Conservation (phyloP, 2,888 invertebrate genomes). For the Diabrotica balteata region DNA sequence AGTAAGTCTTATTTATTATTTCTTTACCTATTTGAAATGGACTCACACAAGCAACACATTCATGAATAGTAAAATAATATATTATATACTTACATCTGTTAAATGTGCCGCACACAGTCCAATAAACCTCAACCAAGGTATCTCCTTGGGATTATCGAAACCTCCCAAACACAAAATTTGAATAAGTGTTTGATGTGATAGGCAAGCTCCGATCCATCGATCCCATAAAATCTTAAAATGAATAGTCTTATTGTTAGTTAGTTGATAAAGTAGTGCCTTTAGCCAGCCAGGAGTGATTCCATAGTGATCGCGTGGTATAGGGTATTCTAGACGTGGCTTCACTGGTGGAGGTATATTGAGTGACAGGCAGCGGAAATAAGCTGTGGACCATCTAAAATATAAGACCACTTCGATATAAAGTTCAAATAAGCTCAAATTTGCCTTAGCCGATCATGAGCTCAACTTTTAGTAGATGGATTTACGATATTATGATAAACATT, state of each 20-base stretch:
- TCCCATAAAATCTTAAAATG: constrained; percentile 58
- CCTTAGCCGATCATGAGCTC: neutral
- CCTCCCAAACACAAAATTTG: constrained; percentile 76
- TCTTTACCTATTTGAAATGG: too few relatives aligned
- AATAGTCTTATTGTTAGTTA: constrained; percentile 60
- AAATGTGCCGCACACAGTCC: constrained; percentile 75
- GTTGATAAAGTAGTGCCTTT: constrained; percentile 79
- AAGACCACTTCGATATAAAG: neutral
- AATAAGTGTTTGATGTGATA: constrained; percentile 69
- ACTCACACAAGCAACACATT: too few relatives aligned
- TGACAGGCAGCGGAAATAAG: constrained; percentile 81
- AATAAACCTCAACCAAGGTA: constrained; percentile 77
- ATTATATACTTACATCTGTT: constrained; percentile 64
- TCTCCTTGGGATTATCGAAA: constrained; percentile 68
- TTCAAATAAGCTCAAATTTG: neutral
- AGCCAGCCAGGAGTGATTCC: constrained; percentile 83
- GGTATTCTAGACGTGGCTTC: constrained; percentile 79
- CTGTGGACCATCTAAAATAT: constrained; percentile 75
- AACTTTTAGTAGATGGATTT: neutral
- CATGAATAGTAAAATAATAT: too few relatives aligned
- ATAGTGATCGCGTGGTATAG: constrained; percentile 71
- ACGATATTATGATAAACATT: too few relatives aligned
- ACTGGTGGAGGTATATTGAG: constrained; percentile 81
- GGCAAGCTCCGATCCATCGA: constrained; percentile 72
- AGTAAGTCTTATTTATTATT: too few relatives aligned